phyloP scores from a whole-genome alignment of 2,888 invertebrate species.

The Cistogaster globosa region DNA sequence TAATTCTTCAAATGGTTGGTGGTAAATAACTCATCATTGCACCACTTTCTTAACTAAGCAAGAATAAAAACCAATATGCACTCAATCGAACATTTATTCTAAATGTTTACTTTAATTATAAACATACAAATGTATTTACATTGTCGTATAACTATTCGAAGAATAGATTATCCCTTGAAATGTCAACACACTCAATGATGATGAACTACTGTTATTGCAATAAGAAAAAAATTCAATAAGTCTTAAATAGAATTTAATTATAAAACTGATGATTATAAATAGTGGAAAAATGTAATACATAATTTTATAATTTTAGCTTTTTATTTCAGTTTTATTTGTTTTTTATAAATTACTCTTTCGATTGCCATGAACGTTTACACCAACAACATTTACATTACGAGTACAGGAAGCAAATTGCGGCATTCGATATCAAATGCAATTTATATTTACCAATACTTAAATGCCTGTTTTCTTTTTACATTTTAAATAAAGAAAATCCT shows the following conservation, averaged over 20 bases:
- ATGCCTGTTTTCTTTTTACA: too few relatives aligned
- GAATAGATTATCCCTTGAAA: constrained; percentile 54
- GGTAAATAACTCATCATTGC: constrained; percentile 66
- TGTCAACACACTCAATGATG: constrained; percentile 44
- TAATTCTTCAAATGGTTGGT: constrained; percentile 74
- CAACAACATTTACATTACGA: too few relatives aligned
- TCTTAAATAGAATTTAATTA: constrained; percentile 39
- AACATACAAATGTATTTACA: constrained; percentile 29
- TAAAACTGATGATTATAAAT: not conserved
- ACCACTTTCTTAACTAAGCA: not conserved
- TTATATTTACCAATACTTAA: too few relatives aligned
- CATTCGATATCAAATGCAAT: too few relatives aligned
- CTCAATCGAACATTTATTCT: constrained; percentile 50
- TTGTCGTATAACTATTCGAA: constrained; percentile 56
- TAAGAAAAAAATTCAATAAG: constrained; percentile 54
- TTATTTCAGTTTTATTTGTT: too few relatives aligned
- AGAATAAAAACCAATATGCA: constrained; percentile 24
- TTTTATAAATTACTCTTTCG: too few relatives aligned
- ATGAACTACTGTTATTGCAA: constrained; percentile 59
- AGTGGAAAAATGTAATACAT: too few relatives aligned
- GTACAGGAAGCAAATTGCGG: too few relatives aligned
- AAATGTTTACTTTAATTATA: constrained; percentile 28
- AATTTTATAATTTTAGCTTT: too few relatives aligned
- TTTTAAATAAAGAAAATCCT: too few relatives aligned
- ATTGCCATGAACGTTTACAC: too few relatives aligned